Evolutionary conservation across 1,140 invertebrate genomes (phyloP).

Genomic region (Caenorhabditis tropicalis): DNA sequence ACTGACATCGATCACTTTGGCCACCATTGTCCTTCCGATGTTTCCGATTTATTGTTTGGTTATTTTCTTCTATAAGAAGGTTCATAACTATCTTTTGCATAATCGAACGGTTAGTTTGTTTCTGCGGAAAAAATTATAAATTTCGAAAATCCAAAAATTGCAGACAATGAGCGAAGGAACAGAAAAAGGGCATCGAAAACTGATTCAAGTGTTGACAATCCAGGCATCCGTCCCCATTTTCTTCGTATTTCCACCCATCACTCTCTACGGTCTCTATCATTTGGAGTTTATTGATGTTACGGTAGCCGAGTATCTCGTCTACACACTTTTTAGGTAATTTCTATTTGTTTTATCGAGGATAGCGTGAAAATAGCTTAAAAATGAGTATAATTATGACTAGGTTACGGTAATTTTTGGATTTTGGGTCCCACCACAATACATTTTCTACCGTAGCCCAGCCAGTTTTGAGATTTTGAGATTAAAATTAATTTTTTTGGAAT

Average conservation of each 20-base stretch:
- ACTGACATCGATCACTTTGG: constrained; percentile 47
- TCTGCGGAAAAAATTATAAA: neutral
- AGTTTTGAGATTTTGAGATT: too few species aligned
- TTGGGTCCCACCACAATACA: too few species aligned
- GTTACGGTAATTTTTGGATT: too few species aligned
- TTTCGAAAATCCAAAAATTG: neutral
- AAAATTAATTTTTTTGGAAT: too few species aligned
- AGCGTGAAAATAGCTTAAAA: too few species aligned
- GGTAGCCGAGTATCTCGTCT: constrained; percentile 47
- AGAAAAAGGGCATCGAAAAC: constrained; percentile 42
- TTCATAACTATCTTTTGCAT: neutral
- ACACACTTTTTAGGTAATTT: constrained; percentile 42
- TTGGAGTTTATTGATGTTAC: constrained; percentile 49
- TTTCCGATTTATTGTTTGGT: constrained; percentile 52
- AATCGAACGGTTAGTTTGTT: constrained; percentile 14
- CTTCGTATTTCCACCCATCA: constrained; percentile 51
- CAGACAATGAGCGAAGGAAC: constrained; percentile 47
- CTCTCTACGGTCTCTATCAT: constrained; percentile 45
- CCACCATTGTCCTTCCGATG: constrained; percentile 53
- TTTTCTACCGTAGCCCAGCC: too few species aligned
- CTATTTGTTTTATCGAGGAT: neutral
- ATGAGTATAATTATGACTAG: too few species aligned
- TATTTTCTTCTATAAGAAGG: constrained; percentile 46
- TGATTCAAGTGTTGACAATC: constrained; percentile 49
- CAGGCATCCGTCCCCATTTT: constrained; percentile 49